Percentiles rank a stretch among this genome's conserved stretches.
phyloP scores from a whole-genome alignment of 2,113 vertebrate genomes.

The Sialia sialis region DNA sequence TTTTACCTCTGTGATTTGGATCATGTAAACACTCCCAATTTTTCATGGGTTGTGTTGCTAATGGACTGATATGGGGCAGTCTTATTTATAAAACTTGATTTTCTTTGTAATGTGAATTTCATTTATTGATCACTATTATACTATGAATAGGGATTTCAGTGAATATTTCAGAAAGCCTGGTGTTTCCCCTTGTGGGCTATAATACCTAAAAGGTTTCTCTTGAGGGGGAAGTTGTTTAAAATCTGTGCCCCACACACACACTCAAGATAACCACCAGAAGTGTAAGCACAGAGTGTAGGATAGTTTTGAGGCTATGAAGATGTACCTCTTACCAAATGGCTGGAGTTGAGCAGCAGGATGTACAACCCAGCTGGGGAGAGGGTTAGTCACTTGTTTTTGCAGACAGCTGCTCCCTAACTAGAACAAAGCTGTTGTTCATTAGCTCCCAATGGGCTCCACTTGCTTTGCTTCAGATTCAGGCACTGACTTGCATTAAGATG shows the following conservation, averaged over 20 bases:
- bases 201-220: neutral
- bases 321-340: neutral
- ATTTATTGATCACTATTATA: neutral
- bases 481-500: neutral
- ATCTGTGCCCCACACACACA: neutral
- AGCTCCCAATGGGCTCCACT: neutral
- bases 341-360: neutral
- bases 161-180: neutral
- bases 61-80: neutral
- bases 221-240: neutral
- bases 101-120: neutral
- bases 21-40: neutral
- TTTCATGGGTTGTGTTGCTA: neutral
- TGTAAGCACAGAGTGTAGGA: neutral
- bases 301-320: neutral
- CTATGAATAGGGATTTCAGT: neutral
- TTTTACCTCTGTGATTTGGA: neutral
- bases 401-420: neutral
- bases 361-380: neutral
- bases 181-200: neutral
- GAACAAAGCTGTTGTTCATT: neutral
- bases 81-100: neutral
- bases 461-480: neutral
- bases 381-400: neutral
- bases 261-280: neutral